Evolutionary conservation across 2,113 vertebrate species (phyloP), one percentile per base, ranked within the genome.

Genomic region (Ammospiza caudacuta): DNA sequence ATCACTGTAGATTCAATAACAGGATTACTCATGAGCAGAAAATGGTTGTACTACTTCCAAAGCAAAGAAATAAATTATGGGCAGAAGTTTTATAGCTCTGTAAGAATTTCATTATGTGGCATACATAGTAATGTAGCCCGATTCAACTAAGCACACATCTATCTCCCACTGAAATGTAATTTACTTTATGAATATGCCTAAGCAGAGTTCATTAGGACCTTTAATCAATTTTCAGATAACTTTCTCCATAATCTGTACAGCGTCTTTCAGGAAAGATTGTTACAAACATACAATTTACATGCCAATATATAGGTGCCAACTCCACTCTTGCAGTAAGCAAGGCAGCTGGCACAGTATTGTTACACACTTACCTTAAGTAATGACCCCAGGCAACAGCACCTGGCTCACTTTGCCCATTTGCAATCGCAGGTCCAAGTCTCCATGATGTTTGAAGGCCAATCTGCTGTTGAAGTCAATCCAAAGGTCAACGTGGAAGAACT

Each of bases 381-480:
- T 15, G 7, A 82, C 52, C 70, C 51, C 59, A 58, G 72, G 35
- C 44, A 47, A 46, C 35, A 87, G 22, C 66, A 59, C 3, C 19
- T 43, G 43, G 92, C 86, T 97, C 93, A 95, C 35, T n/a, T 62
- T 75, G 43, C 39, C 20, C 52, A 29, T 81, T 92, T 97, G 19
- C 70, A 69, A 87, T 51, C 88, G 43, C 95, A 99, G 99, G 98
- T 99, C 91, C 99, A 99, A 97, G 99, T 99, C 59, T 99, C 99
- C 37, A 99, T 99, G 99, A 99, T 98, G 97, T 99, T 99, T 95
- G 98, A 98, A 57, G 99, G 99, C 21, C 98, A 98, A 83, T 99
- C 99, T 9, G 98, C 98, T 7, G 99, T 99, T 39, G 98, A 99
- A 97, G 98, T 99, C 72, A 98, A 99, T 82, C 98, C 99, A 52